A percentile compares a stretch with the other conserved stretches of the same genome.
Conservation (phyloP, 1,140 invertebrate genomes). For the Melitaea cinxia region DNA sequence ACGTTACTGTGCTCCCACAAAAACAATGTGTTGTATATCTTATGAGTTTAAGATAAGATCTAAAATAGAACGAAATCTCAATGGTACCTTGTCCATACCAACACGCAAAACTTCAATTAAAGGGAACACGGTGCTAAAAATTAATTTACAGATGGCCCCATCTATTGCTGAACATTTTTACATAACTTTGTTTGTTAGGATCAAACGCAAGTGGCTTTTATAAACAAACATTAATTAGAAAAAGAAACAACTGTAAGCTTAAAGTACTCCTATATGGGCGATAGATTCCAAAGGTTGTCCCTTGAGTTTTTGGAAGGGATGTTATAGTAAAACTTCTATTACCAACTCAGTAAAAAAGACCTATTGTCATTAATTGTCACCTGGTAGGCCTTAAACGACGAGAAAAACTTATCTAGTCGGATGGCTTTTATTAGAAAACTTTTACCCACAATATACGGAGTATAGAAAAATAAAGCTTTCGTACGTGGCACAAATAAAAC, state of each 20-base stretch:
- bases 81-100: conserved; percentile 16
- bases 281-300: conserved; percentile 4
- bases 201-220: no score
- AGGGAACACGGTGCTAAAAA: conserved; percentile 57
- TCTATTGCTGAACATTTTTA: neutral
- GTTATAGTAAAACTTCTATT: conserved; percentile 50
- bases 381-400: conserved; percentile 73
- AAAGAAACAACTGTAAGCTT: neutral
- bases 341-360: conserved; percentile 72
- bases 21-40: neutral
- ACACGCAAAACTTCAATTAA: conserved; percentile 66
- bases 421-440: conserved; percentile 79
- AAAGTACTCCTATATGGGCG: conserved; percentile 9
- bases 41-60: neutral
- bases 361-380: conserved; percentile 78
- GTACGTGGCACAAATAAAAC: conserved; percentile 74
- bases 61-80: neutral
- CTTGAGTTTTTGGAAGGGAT: conserved; percentile 30
- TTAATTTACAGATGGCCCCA: conserved; percentile 38
- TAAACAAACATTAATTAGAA: neutral
- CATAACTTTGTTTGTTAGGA: no score
- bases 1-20: neutral
- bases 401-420: conserved; percentile 67
- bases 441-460: conserved; percentile 60
- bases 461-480: conserved; percentile 76